Conservation (phyloP, 2,797 vertebrate species). For the Sebastes nivosus region DNA sequence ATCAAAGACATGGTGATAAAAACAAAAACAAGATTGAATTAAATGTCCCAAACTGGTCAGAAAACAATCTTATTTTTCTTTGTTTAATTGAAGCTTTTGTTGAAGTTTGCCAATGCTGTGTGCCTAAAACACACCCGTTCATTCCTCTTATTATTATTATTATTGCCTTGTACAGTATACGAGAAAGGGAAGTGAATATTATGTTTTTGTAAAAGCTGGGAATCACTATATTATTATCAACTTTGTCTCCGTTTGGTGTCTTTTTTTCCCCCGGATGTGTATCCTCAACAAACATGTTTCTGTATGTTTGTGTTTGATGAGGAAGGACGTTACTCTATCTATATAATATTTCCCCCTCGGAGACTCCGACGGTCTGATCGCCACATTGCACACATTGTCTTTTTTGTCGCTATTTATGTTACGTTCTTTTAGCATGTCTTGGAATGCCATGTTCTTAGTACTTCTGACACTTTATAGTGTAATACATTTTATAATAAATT, state of each 20-base stretch:
- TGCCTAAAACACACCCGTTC: slow-evolving; percentile 43
- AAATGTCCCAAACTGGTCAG: neutral
- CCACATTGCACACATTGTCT: slow-evolving; percentile 79
- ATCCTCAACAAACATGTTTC: neutral
- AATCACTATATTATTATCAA: slow-evolving; percentile 52
- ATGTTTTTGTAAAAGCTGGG: slow-evolving; percentile 55
- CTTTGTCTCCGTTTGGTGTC: slow-evolving; percentile 23
- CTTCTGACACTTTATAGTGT: slow-evolving; percentile 91
- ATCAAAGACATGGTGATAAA: neutral
- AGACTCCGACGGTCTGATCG: slow-evolving; percentile 32
- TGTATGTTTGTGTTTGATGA: slow-evolving; percentile 10
- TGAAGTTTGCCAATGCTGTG: slow-evolving; percentile 61
- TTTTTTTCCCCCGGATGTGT: slow-evolving; percentile 38
- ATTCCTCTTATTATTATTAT: slow-evolving; percentile 18
- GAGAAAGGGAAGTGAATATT: slow-evolving; percentile 64
- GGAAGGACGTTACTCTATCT: neutral
- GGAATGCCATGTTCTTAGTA: slow-evolving; percentile 89
- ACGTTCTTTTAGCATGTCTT: slow-evolving; percentile 80
- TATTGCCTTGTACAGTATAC: slow-evolving; percentile 55
- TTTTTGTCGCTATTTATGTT: slow-evolving; percentile 82
- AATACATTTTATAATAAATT: slow-evolving; percentile 88
- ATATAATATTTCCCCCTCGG: neutral
- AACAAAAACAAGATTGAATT: neutral
- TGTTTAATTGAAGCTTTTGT: slow-evolving; percentile 28
- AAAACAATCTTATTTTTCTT: slow-evolving; percentile 6